Evolutionary conservation across 2,888 invertebrate species (phyloP).

Genomic region (Mystacides longicornis): DNA sequence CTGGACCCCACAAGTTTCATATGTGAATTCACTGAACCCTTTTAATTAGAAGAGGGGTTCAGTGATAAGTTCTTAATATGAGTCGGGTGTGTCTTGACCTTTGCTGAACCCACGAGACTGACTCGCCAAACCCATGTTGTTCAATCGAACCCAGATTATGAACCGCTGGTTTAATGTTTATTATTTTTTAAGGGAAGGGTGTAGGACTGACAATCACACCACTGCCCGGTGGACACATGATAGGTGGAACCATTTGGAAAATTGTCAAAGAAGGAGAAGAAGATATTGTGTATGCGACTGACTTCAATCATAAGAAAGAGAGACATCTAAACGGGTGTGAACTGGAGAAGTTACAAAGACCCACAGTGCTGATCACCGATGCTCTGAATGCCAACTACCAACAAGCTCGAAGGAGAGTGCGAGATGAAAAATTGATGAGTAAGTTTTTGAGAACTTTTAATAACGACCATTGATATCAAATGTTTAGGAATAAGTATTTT

Average conservation of each 20-base stretch:
- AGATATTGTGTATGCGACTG: conserved; percentile 96
- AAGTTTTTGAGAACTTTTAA: conserved; percentile 31
- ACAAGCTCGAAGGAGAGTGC: conserved; percentile 78
- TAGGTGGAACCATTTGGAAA: conserved; percentile 98
- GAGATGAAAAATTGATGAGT: conserved; percentile 97
- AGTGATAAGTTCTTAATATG: too few relatives aligned
- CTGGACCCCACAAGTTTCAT: too few relatives aligned
- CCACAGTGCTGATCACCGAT: conserved; percentile 91
- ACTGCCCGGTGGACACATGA: conserved; percentile 93
- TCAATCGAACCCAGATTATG: too few relatives aligned
- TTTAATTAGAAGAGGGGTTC: too few relatives aligned
- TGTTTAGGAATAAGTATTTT: too few relatives aligned
- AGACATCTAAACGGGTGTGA: conserved; percentile 95
- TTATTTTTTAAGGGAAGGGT: conserved; percentile 66
- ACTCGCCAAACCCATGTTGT: too few relatives aligned
- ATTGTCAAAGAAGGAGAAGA: conserved; percentile 97
- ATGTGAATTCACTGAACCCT: too few relatives aligned
- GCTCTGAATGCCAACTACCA: conserved; percentile 92
- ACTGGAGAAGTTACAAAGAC: conserved; percentile 81
- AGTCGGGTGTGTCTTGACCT: too few relatives aligned
- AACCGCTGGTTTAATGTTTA: neutral
- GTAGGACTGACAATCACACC: conserved; percentile 93
- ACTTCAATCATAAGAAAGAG: conserved; percentile 99
- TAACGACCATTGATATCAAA: too few relatives aligned
- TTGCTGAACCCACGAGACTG: too few relatives aligned